A percentile compares a stretch with the other conserved stretches of the same genome.
Evolutionary conservation across 2,888 invertebrate species (phyloP).

Genomic region (Meta bourneti): DNA sequence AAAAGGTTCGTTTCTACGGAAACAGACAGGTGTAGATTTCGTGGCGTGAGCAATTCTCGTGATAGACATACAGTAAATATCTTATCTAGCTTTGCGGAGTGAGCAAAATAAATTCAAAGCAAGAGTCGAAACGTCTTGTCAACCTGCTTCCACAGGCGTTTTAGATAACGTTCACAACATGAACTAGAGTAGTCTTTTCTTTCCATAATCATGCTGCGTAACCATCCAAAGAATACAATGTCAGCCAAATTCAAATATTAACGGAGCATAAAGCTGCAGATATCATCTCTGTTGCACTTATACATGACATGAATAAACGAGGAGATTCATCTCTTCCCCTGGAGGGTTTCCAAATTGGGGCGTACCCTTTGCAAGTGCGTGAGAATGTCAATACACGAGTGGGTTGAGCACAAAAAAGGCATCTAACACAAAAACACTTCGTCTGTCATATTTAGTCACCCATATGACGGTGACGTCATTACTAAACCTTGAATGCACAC

Average conservation of each 20-base stretch:
- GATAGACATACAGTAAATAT: no score
- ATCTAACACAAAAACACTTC: background rate
- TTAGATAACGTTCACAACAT: no score
- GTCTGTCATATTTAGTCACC: background rate
- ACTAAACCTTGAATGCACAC: background rate
- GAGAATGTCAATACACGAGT: background rate
- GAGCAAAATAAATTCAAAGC: no score
- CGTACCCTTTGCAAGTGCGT: background rate
- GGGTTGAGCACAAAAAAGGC: background rate
- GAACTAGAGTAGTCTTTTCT: no score
- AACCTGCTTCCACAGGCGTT: no score
- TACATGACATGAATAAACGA: conserved; percentile 1
- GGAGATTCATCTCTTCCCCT: background rate
- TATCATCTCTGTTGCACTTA: background rate
- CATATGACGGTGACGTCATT: background rate
- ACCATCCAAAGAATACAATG: background rate
- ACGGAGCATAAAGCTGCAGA: background rate
- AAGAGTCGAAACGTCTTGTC: no score
- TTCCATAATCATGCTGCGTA: no score
- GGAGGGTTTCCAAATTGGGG: background rate
- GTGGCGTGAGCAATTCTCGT: no score
- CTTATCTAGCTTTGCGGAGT: no score
- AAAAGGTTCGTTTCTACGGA: no score
- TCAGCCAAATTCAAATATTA: background rate
- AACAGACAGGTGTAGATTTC: no score